phyloP scores from a whole-genome alignment of 2,888 invertebrate genomes.

The Arctia plantaginis region DNA sequence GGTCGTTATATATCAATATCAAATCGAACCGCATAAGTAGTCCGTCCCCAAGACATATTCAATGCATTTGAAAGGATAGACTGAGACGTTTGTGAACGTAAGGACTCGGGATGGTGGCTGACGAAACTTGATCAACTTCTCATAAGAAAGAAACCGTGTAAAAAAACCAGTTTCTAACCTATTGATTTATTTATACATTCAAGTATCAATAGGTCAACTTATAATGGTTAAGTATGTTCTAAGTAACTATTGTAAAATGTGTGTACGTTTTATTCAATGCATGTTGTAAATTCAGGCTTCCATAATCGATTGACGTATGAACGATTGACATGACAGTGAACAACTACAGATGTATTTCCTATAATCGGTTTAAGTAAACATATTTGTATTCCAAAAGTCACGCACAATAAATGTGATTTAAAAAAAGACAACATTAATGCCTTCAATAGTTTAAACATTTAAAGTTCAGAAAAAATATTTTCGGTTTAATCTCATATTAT shows the following conservation, averaged over 20 bases:
- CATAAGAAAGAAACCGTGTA: neutral
- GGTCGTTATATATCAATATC: slow-evolving; percentile 24
- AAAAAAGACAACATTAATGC: slow-evolving; percentile 62
- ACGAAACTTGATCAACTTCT: slow-evolving; percentile 1
- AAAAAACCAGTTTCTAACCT: slow-evolving; percentile 18
- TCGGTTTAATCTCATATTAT: slow-evolving; percentile 55
- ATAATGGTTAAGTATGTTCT: neutral
- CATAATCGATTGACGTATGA: slow-evolving; percentile 24
- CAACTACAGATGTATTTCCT: slow-evolving; percentile 17
- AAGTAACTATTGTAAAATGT: slow-evolving; percentile 10
- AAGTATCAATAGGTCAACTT: slow-evolving; percentile 2
- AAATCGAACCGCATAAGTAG: slow-evolving; percentile 50
- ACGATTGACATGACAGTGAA: no score
- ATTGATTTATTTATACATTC: slow-evolving; percentile 24
- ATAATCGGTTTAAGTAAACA: slow-evolving; percentile 23
- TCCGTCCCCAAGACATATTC: slow-evolving; percentile 69
- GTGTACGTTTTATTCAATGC: slow-evolving; percentile 12
- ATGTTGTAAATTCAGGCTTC: slow-evolving; percentile 30
- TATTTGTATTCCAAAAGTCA: slow-evolving; percentile 47
- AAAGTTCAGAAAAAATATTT: slow-evolving; percentile 58
- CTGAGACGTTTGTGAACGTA: slow-evolving; percentile 43
- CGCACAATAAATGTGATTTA: slow-evolving; percentile 77
- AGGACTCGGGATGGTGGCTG: slow-evolving; percentile 22
- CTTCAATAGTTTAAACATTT: slow-evolving; percentile 58
- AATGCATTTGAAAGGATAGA: slow-evolving; percentile 66